A percentile compares a stretch with the other conserved stretches of the same genome.
Evolutionary conservation across 2,113 vertebrate genomes (phyloP).

Genomic region (Lagopus muta): DNA sequence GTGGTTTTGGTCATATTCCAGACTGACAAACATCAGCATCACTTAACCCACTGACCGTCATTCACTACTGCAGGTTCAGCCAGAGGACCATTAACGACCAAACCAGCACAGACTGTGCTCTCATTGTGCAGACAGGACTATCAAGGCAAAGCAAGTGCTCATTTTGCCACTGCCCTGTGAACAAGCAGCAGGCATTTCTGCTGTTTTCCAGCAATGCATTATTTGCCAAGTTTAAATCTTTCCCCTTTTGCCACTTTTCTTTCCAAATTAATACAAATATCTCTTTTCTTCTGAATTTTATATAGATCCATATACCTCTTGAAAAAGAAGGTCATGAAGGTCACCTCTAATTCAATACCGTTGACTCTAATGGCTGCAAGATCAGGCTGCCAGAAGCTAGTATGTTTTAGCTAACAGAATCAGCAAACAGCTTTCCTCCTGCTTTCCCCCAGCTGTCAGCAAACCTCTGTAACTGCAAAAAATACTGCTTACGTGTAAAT

Average conservation of each 20-base stretch:
- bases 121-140: not conserved
- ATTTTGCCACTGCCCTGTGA: not conserved
- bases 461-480: constrained; percentile 5
- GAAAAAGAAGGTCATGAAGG: not conserved
- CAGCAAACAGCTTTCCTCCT: not conserved
- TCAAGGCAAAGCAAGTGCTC: not conserved
- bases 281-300: not conserved
- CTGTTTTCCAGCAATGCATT: not conserved
- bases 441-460: not conserved
- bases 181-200: not conserved
- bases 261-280: not conserved
- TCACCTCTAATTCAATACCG: not conserved
- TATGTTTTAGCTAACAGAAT: not conserved
- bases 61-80: not conserved
- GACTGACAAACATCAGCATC: not conserved
- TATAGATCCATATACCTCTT: not conserved
- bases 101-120: not conserved
- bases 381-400: not conserved
- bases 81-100: not conserved
- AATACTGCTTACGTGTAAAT: constrained; percentile 40
- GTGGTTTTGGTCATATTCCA: not conserved
- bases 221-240: not conserved
- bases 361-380: not conserved
- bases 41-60: not conserved
- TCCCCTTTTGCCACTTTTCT: not conserved